These are phyloP conservation scores for Stegana nigrithorax DNA, from an alignment of 2,888 invertebrate species.

Conservation along the genomic window DNA sequence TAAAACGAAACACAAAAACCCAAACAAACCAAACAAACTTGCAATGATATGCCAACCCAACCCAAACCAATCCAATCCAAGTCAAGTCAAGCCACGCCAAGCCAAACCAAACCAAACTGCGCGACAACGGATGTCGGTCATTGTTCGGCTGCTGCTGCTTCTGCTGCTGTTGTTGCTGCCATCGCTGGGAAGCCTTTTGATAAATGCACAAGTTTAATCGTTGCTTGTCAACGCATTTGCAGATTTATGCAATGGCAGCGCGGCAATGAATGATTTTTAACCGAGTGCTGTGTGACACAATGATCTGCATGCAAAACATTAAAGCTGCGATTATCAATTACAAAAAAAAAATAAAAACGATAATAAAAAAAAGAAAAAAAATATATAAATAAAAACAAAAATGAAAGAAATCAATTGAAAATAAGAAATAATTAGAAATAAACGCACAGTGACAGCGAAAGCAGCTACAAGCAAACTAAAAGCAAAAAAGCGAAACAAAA, in stretches of 20 bases:
- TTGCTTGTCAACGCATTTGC: constrained; percentile 26
- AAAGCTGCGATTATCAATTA: no score
- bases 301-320: no score
- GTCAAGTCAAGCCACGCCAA: no score
- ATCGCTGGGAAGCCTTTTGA: constrained; percentile 17
- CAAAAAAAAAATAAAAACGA: no score
- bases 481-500: no score
- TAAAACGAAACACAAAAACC: background rate
- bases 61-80: no score
- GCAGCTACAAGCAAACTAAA: background rate
- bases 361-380: background rate
- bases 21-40: no score
- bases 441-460: background rate
- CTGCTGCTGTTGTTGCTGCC: background rate
- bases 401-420: background rate
- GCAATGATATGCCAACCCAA: no score
- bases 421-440: no score
- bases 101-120: no score
- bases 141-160: constrained; percentile 4
- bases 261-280: no score
- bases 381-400: constrained; percentile 25
- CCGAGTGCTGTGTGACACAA: no score
- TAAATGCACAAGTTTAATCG: constrained; percentile 26
- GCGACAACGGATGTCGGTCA: background rate
- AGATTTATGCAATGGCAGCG: constrained; percentile 17